Evolutionary conservation across 1,140 invertebrate species (phyloP).

Genomic region (Drosophila repletoides): DNA sequence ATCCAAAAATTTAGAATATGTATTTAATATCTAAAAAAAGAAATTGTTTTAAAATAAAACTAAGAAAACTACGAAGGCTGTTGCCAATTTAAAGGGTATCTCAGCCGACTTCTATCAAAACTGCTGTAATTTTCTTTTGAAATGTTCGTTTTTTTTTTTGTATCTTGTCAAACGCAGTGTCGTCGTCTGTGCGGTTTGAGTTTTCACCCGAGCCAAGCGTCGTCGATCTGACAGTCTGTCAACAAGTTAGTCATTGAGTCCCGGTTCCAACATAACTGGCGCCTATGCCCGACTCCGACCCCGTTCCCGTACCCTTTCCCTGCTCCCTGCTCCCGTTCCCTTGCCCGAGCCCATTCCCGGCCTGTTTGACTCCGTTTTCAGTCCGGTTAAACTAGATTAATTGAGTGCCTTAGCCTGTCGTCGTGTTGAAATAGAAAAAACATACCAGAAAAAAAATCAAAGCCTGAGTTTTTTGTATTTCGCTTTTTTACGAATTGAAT

Average conservation of each 20-base stretch:
- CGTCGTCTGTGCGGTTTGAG: constrained; percentile 38
- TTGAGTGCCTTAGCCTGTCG: constrained; percentile 55
- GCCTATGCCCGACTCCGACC: neutral
- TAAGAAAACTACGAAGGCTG: too few species aligned
- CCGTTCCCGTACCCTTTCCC: neutral
- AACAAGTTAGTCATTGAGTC: constrained; percentile 69
- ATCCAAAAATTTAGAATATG: too few species aligned
- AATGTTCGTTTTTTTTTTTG: constrained; percentile 31
- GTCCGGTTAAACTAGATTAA: constrained; percentile 79
- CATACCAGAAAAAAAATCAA: constrained; percentile 9
- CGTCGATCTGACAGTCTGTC: constrained; percentile 61
- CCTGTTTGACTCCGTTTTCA: constrained; percentile 55
- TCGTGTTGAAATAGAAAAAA: constrained; percentile 28
- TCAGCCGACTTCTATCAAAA: neutral
- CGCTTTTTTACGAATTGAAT: constrained; percentile 48
- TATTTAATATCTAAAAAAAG: too few species aligned
- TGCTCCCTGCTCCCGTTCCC: constrained; percentile 8
- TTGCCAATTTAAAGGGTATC: neutral
- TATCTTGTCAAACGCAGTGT: constrained; percentile 39
- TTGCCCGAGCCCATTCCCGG: neutral
- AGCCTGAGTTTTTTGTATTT: constrained; percentile 45
- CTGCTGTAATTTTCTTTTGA: neutral
- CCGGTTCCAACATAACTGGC: constrained; percentile 33
- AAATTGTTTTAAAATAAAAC: too few species aligned
- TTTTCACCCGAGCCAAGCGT: constrained; percentile 6